Evolutionary conservation across 2,888 invertebrate genomes (phyloP), one percentile per base, ranked within the genome.

Genomic region (Gymnocheta viridis): DNA sequence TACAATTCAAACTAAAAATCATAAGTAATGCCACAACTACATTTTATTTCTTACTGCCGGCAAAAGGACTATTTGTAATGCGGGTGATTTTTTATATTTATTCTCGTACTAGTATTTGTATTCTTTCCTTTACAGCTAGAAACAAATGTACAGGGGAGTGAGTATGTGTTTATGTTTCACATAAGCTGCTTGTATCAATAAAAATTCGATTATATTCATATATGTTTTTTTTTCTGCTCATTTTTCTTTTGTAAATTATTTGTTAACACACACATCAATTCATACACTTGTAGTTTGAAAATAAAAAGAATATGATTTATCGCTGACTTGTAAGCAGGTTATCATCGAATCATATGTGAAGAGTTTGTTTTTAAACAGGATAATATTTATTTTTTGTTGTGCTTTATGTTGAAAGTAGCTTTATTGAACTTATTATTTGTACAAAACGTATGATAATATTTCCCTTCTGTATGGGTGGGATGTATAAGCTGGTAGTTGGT

Each of bases 161-260:
- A n/a, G 66, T 62, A 29, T 74, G 88, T 58, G 47, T 47, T 29
- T 78, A 51, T 78, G 17, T 69, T 29, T 87, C 86, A 86, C 87
- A 85, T 91, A 91, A 91, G 91, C 91, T 88, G 91, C 91, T 91
- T 91, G 91, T 90, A 91, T 90, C 91, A 91, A 91, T 91, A 91
- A 91, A 91, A 91, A 91, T 91, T 91, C 91, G 91, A 91, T 91
- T 91, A 91, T 91, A 88, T 85, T 82, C 80, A 51, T 76, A 82
- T 67, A 82, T 67, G 76, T 44, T 67, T 77, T 82, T 82, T 79
- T 80, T 54, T 66, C 3, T 54, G 54, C 38, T 60, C 73, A 64
- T 64, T 70, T 78, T 69, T 32, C 56, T 47, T 81, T 84, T 78
- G 72, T 62, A 77, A 80, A 83, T 77, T 80, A 80, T 82, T 80